phyloP scores from a whole-genome alignment of 2,888 invertebrate genomes.

The Leptinotarsa juncta region DNA sequence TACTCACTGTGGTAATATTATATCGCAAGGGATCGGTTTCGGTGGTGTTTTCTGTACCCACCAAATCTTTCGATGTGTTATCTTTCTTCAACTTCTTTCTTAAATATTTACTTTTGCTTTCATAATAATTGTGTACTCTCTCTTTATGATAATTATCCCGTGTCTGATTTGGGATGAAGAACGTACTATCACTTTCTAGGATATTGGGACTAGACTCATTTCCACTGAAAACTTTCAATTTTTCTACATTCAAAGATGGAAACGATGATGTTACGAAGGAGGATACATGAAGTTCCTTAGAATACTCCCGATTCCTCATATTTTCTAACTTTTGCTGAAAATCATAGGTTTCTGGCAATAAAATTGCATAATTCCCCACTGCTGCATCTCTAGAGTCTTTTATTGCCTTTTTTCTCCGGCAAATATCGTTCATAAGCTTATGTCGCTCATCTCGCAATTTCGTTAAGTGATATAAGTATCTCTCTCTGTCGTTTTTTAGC shows the following conservation, averaged over 20 bases:
- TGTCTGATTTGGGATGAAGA: neutral
- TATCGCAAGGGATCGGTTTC: neutral
- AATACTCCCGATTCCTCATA: constrained; percentile 29
- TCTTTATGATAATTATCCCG: constrained; percentile 29
- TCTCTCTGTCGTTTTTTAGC: constrained; percentile 52
- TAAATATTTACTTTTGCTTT: constrained; percentile 29
- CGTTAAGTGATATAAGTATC: constrained; percentile 49
- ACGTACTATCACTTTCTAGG: neutral
- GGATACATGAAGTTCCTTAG: neutral
- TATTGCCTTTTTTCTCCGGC: constrained; percentile 41
- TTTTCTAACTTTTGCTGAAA: constrained; percentile 51
- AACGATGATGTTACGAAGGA: constrained; percentile 25
- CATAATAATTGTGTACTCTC: constrained; percentile 31
- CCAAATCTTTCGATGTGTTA: neutral
- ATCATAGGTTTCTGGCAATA: constrained; percentile 50
- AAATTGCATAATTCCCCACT: constrained; percentile 53
- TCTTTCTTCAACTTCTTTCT: constrained; percentile 20
- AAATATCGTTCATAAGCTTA: constrained; percentile 47
- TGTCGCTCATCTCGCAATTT: constrained; percentile 52
- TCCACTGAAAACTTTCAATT: neutral
- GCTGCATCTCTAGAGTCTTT: constrained; percentile 51
- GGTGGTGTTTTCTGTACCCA: neutral
- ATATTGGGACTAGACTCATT: constrained; percentile 30
- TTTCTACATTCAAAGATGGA: constrained; percentile 5
- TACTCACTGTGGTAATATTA: neutral